These are phyloP conservation scores for Magallana ariakensis DNA, from an alignment of 1,140 invertebrate species.

Conservation along the genomic window DNA sequence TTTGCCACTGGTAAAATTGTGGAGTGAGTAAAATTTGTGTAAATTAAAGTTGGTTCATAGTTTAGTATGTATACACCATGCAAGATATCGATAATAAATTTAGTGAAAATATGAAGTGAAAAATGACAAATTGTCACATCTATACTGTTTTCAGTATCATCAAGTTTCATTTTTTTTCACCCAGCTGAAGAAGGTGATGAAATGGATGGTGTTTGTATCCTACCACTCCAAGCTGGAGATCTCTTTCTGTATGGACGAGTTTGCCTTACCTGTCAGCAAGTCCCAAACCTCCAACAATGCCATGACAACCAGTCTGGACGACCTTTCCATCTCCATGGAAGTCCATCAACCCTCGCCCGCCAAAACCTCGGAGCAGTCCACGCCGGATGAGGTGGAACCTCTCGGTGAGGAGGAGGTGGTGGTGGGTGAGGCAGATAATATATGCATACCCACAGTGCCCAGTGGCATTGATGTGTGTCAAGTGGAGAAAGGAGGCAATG, in stretches of 20 bases:
- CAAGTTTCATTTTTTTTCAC: constrained; percentile 7
- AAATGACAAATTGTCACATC: too few species aligned
- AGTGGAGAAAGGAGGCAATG: background rate
- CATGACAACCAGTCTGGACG: constrained; percentile 66
- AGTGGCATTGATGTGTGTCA: background rate
- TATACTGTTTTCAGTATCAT: too few species aligned
- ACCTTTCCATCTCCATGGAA: constrained; percentile 56
- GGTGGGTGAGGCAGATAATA: background rate
- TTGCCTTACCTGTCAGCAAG: constrained; percentile 82
- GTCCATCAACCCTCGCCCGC: background rate
- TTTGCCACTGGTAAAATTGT: too few species aligned
- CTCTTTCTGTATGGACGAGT: constrained; percentile 92
- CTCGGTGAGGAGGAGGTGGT: background rate
- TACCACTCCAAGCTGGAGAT: constrained; percentile 96
- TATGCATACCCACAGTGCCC: background rate
- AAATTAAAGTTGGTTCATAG: too few species aligned
- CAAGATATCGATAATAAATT: too few species aligned
- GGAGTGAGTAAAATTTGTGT: too few species aligned
- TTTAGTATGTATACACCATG: too few species aligned
- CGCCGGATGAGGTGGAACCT: background rate
- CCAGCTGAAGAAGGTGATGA: constrained; percentile 89
- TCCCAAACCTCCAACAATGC: constrained; percentile 7
- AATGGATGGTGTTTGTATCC: constrained; percentile 90
- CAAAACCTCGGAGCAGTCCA: background rate
- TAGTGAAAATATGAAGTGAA: too few species aligned